Percentiles rank a stretch among this genome's conserved stretches.
phyloP scores from a whole-genome alignment of 2,888 invertebrate genomes.

The Nemotelus pantherinus region DNA sequence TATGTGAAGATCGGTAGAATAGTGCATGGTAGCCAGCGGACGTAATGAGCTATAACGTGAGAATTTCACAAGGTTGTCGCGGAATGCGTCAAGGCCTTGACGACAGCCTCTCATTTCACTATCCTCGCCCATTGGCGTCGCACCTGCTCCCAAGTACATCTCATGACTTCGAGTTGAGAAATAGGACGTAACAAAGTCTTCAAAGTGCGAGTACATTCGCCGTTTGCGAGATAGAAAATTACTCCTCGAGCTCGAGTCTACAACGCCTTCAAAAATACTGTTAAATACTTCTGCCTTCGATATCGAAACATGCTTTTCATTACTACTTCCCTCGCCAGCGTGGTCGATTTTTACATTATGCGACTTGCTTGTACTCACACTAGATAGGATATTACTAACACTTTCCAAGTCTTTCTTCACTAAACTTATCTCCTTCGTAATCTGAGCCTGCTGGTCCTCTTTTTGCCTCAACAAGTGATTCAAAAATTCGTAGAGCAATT shows the following conservation, averaged over 20 bases:
- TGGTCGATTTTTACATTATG: neutral
- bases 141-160: conserved; percentile 69
- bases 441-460: conserved; percentile 72
- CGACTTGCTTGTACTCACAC: conserved; percentile 47
- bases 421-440: conserved; percentile 76
- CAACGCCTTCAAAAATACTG: conserved; percentile 21
- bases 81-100: conserved; percentile 76
- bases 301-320: neutral
- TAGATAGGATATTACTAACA: conserved; percentile 72
- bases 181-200: conserved; percentile 89
- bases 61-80: conserved; percentile 86
- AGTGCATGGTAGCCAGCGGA: conserved; percentile 86
- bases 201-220: conserved; percentile 72
- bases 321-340: conserved; percentile 17
- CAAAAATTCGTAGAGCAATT: conserved; percentile 85
- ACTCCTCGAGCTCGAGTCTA: conserved; percentile 40
- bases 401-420: conserved; percentile 78
- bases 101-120: conserved; percentile 38
- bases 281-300: conserved; percentile 17
- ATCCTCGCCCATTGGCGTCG: conserved; percentile 48
- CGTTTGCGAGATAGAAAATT: conserved; percentile 50
- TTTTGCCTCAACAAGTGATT: conserved; percentile 79
- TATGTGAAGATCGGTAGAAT: conserved; percentile 88
- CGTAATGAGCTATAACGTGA: conserved; percentile 81
- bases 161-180: conserved; percentile 81